Conservation (phyloP, 2,113 vertebrate species). For the Cyprinus carpio region DNA sequence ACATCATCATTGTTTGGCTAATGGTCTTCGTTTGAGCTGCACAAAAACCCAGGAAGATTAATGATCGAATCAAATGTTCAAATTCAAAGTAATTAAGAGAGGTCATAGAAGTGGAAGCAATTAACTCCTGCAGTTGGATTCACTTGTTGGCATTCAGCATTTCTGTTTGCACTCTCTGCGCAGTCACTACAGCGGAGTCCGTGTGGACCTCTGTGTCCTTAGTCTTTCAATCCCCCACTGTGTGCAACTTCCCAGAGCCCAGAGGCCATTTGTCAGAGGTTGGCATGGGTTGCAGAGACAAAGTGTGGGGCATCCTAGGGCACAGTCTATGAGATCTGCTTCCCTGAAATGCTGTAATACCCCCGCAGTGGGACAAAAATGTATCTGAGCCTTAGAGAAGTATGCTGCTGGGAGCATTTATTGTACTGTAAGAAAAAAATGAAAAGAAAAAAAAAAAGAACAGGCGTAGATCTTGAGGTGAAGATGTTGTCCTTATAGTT, state of each 20-base stretch:
- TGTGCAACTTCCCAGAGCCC: slow-evolving; percentile 18
- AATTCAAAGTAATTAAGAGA: slow-evolving; percentile 64
- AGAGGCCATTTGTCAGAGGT: slow-evolving; percentile 51
- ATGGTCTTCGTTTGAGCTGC: slow-evolving; percentile 42
- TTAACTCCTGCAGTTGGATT: slow-evolving; percentile 42
- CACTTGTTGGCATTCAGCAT: slow-evolving; percentile 33
- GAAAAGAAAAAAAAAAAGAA: not conserved
- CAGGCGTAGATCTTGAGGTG: not conserved
- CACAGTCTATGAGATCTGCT: slow-evolving; percentile 51
- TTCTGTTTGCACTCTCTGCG: slow-evolving; percentile 39
- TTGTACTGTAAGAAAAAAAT: not conserved
- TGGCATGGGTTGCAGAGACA: slow-evolving; percentile 26
- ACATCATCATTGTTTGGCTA: slow-evolving; percentile 51
- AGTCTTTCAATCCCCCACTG: slow-evolving; percentile 28
- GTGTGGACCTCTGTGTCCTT: not conserved
- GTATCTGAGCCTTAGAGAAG: not conserved
- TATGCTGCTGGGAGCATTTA: not conserved
- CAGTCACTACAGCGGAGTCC: slow-evolving; percentile 44
- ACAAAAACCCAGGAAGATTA: slow-evolving; percentile 35
- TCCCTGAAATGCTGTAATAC: not conserved
- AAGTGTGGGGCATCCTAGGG: not conserved
- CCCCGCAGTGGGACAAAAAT: not conserved
- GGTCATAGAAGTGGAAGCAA: slow-evolving; percentile 43
- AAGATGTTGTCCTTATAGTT: not conserved
- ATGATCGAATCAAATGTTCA: slow-evolving; percentile 48